A percentile compares a stretch with the other conserved stretches of the same genome.
Conservation (phyloP, 2,888 invertebrate genomes). For the Lithophane semibrunnea region DNA sequence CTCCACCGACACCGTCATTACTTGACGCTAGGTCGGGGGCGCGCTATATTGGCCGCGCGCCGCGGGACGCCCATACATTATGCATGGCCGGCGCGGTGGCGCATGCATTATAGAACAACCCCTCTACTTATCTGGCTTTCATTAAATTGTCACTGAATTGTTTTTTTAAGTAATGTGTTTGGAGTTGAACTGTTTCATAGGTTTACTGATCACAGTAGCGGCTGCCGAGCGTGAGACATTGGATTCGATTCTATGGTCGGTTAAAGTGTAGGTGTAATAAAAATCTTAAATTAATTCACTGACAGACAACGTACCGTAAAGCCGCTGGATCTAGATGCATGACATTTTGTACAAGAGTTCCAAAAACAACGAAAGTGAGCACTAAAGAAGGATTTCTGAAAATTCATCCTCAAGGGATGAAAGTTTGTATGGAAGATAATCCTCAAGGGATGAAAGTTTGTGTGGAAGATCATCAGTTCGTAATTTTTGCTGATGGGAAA, state of each 20-base stretch:
- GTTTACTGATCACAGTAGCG: neutral
- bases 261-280: neutral
- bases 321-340: neutral
- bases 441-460: neutral
- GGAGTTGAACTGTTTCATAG: neutral
- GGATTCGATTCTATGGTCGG: neutral
- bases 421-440: no score
- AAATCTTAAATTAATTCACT: neutral
- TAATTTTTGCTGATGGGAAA: neutral
- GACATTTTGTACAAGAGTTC: neutral
- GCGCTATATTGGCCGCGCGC: constrained; percentile 70
- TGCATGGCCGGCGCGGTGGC: constrained; percentile 71
- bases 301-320: neutral
- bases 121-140: constrained; percentile 58
- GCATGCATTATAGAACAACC: constrained; percentile 65
- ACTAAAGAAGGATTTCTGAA: neutral
- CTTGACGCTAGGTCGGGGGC: constrained; percentile 50
- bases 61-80: constrained; percentile 78
- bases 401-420: neutral
- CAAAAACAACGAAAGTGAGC: neutral
- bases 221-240: neutral
- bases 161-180: constrained; percentile 52
- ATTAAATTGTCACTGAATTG: constrained; percentile 61
- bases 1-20: constrained; percentile 42
- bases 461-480: neutral